phyloP scores from a whole-genome alignment of 2,113 vertebrate genomes.

The Craseonycteris thonglongyai region DNA sequence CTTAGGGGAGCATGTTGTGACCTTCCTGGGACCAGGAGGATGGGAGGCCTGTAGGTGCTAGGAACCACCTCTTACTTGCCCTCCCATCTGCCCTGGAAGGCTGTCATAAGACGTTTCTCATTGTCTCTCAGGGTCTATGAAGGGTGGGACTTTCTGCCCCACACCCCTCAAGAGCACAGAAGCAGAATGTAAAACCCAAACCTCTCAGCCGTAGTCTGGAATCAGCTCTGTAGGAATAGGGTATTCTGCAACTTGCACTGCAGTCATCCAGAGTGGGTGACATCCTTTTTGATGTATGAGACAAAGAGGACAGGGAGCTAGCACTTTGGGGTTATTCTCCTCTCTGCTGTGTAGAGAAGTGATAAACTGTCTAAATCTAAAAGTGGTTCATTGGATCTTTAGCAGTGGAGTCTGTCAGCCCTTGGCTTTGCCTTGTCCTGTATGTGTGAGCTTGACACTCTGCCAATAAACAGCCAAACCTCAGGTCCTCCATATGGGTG shows the following conservation, averaged over 20 bases:
- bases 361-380: not conserved
- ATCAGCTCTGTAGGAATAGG: not conserved
- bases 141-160: not conserved
- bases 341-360: not conserved
- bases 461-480: not conserved
- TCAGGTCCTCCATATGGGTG: not conserved
- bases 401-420: not conserved
- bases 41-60: not conserved
- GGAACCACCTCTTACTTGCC: not conserved
- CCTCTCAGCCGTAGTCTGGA: not conserved
- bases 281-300: not conserved
- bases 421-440: not conserved
- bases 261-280: not conserved
- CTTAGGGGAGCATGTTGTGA: not conserved
- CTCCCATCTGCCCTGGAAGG: not conserved
- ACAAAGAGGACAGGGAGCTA: not conserved
- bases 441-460: not conserved
- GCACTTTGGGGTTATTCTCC: not conserved
- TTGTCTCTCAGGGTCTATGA: not conserved
- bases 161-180: not conserved
- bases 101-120: not conserved
- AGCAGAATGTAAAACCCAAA: not conserved
- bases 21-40: not conserved
- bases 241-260: fast-evolving
- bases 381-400: not conserved